phyloP scores from a whole-genome alignment of 2,888 invertebrate species.

The Chymomyza procnemis region DNA sequence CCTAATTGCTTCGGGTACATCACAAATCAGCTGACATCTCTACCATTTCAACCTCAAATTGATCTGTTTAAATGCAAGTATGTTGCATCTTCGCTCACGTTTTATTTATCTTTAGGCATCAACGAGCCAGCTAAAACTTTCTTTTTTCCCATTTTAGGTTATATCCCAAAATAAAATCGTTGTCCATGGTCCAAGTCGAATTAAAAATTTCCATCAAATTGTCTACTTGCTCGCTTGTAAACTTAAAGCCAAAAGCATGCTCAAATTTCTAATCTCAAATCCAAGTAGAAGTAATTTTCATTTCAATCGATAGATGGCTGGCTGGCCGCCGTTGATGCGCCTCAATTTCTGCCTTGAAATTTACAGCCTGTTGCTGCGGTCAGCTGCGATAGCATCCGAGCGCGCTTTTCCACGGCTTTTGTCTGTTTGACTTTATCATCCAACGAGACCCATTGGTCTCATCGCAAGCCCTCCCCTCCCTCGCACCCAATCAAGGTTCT shows the following conservation, averaged over 20 bases:
- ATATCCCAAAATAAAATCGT: neutral
- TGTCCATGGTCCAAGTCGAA: neutral
- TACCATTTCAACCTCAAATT: neutral
- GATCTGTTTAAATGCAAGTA: neutral
- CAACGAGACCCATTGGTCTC: neutral
- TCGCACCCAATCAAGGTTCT: neutral
- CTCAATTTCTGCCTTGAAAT: neutral
- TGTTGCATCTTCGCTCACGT: neutral
- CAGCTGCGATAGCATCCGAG: constrained; percentile 6
- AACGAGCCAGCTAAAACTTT: neutral
- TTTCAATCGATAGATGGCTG: neutral
- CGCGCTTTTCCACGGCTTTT: constrained; percentile 47
- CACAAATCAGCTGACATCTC: neutral
- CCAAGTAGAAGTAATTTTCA: constrained; percentile 1
- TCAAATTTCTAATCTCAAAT: neutral
- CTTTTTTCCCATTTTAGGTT: neutral
- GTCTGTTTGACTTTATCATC: constrained; percentile 26
- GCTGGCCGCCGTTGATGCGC: neutral
- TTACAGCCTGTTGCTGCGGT: neutral
- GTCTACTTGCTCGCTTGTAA: neutral
- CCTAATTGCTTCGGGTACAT: neutral
- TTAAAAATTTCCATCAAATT: constrained; percentile 1
- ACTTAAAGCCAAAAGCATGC: neutral
- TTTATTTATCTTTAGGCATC: neutral
- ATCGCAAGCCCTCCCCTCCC: constrained; percentile 10